Conservation (phyloP, 1,140 invertebrate species). For the Drosophila triauraria region DNA sequence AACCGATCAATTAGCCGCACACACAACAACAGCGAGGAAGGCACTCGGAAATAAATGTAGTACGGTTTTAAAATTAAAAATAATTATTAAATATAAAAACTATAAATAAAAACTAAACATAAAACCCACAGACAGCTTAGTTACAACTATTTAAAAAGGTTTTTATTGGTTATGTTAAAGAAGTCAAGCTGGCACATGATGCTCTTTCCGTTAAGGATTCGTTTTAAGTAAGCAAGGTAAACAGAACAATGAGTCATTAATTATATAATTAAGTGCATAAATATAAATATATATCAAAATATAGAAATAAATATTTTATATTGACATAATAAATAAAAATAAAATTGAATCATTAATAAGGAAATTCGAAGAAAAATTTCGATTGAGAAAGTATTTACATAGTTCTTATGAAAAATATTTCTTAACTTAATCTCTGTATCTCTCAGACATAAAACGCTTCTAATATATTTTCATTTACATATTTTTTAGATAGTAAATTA, state of each 20-base stretch:
- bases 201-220: no score
- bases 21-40: conserved; percentile 19
- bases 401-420: not conserved
- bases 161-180: no score
- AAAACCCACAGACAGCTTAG: no score
- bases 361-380: no score
- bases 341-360: not conserved
- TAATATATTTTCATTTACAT: not conserved
- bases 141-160: no score
- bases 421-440: not conserved
- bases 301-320: not conserved
- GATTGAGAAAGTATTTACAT: no score
- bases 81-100: not conserved
- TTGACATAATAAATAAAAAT: not conserved
- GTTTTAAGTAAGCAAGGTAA: no score
- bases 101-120: not conserved
- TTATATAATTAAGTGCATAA: not conserved
- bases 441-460: no score
- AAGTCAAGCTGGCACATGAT: no score
- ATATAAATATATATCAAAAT: no score
- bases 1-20: conserved; percentile 76
- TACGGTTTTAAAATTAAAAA: not conserved
- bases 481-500: not conserved
- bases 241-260: not conserved
- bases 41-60: not conserved